Evolutionary conservation across 2,888 invertebrate genomes (phyloP).

Genomic region (Amitus sp.): DNA sequence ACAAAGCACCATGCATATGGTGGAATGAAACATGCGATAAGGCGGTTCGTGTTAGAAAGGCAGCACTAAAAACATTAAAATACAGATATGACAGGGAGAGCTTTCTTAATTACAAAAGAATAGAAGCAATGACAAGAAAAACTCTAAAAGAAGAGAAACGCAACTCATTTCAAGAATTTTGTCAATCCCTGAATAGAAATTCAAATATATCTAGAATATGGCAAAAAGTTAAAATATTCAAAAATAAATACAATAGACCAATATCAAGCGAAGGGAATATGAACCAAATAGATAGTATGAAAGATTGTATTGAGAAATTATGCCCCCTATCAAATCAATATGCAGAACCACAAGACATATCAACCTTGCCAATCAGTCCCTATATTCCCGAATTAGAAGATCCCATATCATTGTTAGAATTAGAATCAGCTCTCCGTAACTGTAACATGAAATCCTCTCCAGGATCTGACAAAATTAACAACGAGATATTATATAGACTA

Average conservation of each 20-base stretch:
- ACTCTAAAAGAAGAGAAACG: constrained; percentile 17
- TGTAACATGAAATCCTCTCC: constrained; percentile 14
- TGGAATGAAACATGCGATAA: constrained; percentile 30
- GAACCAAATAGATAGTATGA: constrained; percentile 4
- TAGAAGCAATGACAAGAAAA: constrained; percentile 11
- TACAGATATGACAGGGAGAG: constrained; percentile 8
- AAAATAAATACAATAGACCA: constrained; percentile 3
- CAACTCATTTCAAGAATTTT: constrained; percentile 11
- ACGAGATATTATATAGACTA: constrained; percentile 6
- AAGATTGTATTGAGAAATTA: constrained; percentile 3
- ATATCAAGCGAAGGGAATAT: constrained; percentile 6
- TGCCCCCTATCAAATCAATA: neutral
- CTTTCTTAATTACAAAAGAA: constrained; percentile 20
- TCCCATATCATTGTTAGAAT: constrained; percentile 11
- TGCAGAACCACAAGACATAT: no score
- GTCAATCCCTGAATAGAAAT: constrained; percentile 9
- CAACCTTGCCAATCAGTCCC: neutral
- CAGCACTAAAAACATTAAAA: constrained; percentile 19
- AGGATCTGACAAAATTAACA: constrained; percentile 19
- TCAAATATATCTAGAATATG: constrained; percentile 10
- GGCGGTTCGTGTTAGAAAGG: constrained; percentile 13
- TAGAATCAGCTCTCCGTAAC: neutral
- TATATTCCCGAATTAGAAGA: neutral
- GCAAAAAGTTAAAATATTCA: constrained; percentile 22
- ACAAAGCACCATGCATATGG: constrained; percentile 19